phyloP scores from a whole-genome alignment of 2,113 vertebrate genomes.

The Apistogramma diplotaenia region DNA sequence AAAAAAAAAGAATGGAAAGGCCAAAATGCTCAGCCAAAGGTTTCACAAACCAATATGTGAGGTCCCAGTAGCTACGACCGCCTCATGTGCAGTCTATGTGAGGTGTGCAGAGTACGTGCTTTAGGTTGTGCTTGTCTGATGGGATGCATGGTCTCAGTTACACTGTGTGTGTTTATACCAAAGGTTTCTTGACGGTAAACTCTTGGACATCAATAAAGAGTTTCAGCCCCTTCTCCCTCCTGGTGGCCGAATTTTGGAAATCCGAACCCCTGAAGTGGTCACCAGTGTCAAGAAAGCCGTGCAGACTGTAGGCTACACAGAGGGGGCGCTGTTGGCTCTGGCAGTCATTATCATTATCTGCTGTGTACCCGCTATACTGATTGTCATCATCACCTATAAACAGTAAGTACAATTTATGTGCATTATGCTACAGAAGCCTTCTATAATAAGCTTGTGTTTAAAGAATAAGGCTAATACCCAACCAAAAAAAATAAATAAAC shows the following conservation, averaged over 20 bases:
- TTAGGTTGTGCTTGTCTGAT: too few relatives aligned
- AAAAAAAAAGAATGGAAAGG: neutral
- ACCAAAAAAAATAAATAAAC: neutral
- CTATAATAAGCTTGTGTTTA: neutral
- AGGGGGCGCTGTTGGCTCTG: constrained; percentile 91
- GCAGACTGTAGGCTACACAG: constrained; percentile 90
- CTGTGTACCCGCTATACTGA: constrained; percentile 92
- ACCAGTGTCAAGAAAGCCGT: constrained; percentile 91
- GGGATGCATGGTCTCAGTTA: neutral
- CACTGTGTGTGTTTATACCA: neutral
- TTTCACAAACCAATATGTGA: neutral
- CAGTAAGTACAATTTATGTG: constrained; percentile 82
- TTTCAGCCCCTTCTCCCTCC: constrained; percentile 91
- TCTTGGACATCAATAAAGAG: constrained; percentile 96
- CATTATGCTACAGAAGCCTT: neutral
- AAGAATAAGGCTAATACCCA: neutral
- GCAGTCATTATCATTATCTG: constrained; percentile 97
- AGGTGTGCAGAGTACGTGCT: neutral
- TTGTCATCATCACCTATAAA: constrained; percentile 95
- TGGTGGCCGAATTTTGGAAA: constrained; percentile 94
- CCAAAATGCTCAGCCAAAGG: neutral
- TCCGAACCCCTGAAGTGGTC: constrained; percentile 90
- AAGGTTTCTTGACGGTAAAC: constrained; percentile 95
- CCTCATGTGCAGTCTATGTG: neutral
- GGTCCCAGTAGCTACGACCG: too few relatives aligned